A percentile compares a stretch with the other conserved stretches of the same genome.
phyloP scores from a whole-genome alignment of 2,888 invertebrate genomes.

The Aethes cnicana region DNA sequence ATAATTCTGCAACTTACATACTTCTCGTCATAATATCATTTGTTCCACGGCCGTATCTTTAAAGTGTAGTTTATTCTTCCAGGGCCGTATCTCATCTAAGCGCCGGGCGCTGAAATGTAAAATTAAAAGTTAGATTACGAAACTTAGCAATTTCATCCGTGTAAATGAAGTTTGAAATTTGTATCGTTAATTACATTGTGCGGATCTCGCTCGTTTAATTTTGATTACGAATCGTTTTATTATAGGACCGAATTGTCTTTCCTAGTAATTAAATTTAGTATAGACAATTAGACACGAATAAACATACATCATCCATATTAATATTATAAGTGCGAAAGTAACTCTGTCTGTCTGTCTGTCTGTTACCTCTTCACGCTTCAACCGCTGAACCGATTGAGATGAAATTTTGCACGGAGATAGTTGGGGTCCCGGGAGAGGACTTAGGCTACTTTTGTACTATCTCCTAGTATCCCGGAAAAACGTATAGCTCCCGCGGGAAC shows the following conservation, averaged over 20 bases:
- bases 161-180: constrained; percentile 63
- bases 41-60: not conserved
- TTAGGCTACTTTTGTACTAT: too few species aligned
- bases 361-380: too few species aligned
- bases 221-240: constrained; percentile 42
- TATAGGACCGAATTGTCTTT: not conserved
- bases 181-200: constrained; percentile 67
- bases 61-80: not conserved
- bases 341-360: too few species aligned
- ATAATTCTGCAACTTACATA: not conserved
- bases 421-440: too few species aligned
- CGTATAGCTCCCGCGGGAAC: too few species aligned
- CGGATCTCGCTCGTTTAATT: constrained; percentile 58
- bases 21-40: not conserved
- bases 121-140: constrained; percentile 58
- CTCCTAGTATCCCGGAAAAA: too few species aligned
- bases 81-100: not conserved
- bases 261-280: too few species aligned
- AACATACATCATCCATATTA: too few species aligned
- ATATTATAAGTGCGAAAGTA: too few species aligned
- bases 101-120: constrained; percentile 36
- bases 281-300: too few species aligned
- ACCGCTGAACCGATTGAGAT: too few species aligned
- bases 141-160: constrained; percentile 60
- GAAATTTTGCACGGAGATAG: too few species aligned